Percentiles rank a stretch among this genome's conserved stretches.
phyloP scores from a whole-genome alignment of 2,797 vertebrate genomes.

The Neoniphon sammara region DNA sequence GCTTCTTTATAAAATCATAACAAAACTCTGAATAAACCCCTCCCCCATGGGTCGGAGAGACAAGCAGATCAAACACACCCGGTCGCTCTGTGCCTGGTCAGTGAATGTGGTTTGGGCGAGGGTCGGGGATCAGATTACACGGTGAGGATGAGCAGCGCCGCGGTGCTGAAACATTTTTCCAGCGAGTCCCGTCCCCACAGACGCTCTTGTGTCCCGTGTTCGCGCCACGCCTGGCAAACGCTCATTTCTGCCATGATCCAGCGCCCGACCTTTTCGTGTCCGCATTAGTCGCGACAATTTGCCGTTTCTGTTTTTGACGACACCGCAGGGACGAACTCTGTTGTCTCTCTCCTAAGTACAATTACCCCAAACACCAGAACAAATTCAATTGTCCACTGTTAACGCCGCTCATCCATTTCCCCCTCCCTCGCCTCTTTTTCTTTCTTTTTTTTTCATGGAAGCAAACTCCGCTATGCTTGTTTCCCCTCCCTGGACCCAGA shows the following conservation, averaged over 20 bases:
- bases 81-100: not conserved
- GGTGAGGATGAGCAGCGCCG: not conserved
- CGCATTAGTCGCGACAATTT: not conserved
- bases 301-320: not conserved
- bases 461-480: not conserved
- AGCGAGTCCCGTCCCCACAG: no score
- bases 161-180: no score
- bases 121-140: not conserved
- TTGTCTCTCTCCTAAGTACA: not conserved
- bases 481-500: slow-evolving; percentile 22
- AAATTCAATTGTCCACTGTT: slow-evolving; percentile 31
- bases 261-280: not conserved
- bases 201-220: no score
- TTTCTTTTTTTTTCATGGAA: slow-evolving; percentile 2
- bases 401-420: slow-evolving; percentile 8
- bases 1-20: no score
- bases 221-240: no score
- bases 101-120: not conserved
- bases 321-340: not conserved
- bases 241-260: not conserved
- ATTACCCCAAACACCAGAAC: slow-evolving; percentile 30
- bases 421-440: not conserved
- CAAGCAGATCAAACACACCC: not conserved
- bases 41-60: not conserved
- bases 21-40: not conserved